phyloP scores from a whole-genome alignment of 2,888 invertebrate genomes.

The Cepaea hortensis region DNA sequence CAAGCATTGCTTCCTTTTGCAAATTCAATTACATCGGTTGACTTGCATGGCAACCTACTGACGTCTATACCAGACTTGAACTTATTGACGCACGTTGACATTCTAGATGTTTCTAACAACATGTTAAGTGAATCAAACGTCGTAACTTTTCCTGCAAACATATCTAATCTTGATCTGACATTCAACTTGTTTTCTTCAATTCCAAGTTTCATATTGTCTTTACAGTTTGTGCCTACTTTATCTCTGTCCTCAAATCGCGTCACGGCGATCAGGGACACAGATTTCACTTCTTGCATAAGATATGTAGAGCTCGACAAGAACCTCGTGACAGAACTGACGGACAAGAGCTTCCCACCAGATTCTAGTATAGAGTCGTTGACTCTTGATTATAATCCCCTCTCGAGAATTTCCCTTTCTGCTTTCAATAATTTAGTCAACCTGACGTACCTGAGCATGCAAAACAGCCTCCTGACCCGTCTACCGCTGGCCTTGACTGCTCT shows the following conservation, averaged over 20 bases:
- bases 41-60: not conserved
- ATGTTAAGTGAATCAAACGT: not conserved
- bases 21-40: not conserved
- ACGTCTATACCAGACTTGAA: not conserved
- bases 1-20: not conserved
- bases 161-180: not conserved
- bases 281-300: not conserved
- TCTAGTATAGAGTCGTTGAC: not conserved
- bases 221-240: not conserved
- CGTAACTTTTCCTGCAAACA: not conserved
- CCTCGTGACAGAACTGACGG: not conserved
- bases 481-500: not conserved
- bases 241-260: not conserved
- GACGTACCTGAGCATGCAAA: not conserved
- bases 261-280: not conserved
- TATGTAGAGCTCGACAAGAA: not conserved
- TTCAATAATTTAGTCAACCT: not conserved
- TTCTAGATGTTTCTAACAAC: not conserved
- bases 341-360: not conserved
- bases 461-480: not conserved
- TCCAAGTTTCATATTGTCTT: not conserved
- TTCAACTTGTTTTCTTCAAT: not conserved
- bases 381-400: not conserved
- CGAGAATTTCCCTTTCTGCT: not conserved
- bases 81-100: not conserved